Evolutionary conservation across 2,888 invertebrate genomes (phyloP).

Genomic region (Drosophila putrida): DNA sequence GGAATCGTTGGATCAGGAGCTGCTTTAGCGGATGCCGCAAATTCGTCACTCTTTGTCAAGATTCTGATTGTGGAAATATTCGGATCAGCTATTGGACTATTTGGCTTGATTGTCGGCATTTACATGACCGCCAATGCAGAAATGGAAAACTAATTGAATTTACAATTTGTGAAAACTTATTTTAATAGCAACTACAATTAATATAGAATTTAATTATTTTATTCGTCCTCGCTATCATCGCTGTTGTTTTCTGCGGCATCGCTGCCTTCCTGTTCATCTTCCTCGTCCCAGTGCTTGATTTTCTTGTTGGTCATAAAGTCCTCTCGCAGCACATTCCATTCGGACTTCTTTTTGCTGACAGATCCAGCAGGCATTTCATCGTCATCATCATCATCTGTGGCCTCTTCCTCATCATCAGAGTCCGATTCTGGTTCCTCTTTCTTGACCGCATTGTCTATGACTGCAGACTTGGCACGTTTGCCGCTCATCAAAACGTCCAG

Average conservation of each 20-base stretch:
- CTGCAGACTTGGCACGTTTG: conserved; percentile 87
- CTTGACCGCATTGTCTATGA: conserved; percentile 86
- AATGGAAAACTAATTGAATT: conserved; percentile 86
- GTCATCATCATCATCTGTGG: conserved; percentile 77
- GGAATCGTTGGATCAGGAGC: conserved; percentile 99
- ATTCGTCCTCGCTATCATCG: conserved; percentile 52
- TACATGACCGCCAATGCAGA: conserved; percentile 94
- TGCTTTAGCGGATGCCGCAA: conserved; percentile 98
- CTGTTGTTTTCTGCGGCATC: conserved; percentile 24
- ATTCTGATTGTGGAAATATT: conserved; percentile 99
- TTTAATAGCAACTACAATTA: conserved; percentile 34
- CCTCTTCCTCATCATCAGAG: conserved; percentile 82
- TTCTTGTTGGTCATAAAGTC: conserved; percentile 96
- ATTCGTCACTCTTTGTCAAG: conserved; percentile 97
- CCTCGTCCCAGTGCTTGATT: conserved; percentile 96
- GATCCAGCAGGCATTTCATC: conserved; percentile 23
- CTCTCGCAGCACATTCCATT: conserved; percentile 90
- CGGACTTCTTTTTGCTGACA: conserved; percentile 83
- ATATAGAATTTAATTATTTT: conserved; percentile 32
- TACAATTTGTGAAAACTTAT: conserved; percentile 2
- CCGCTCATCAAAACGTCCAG: conserved; percentile 92
- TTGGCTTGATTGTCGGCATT: conserved; percentile 99
- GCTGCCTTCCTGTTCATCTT: conserved; percentile 75
- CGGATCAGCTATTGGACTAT: conserved; percentile 99
- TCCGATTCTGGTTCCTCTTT: conserved; percentile 86